Base-by-base conservation (phyloP, 1,140 invertebrate genomes). In the Drosophila baimaii region DNA sequence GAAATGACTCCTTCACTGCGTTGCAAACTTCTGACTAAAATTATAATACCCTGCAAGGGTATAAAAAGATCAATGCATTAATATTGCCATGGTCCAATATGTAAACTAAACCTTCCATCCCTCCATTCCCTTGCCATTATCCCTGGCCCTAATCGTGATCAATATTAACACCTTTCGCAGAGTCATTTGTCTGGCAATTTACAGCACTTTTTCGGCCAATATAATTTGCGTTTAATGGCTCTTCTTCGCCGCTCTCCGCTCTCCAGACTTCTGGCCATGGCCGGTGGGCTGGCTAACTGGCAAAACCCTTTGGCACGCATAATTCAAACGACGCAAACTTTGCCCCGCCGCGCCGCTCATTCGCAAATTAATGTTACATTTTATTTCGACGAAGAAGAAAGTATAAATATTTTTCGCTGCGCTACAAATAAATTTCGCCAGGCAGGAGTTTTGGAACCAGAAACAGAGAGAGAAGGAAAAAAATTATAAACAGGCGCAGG, bases 281-380 rank as follows among this genome's bases (percentile, higher is more conserved):
- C 21, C 37, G 35, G 17, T 33, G 21, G n/a, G 29, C 37, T 73
- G 72, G 56, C 35, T 58, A 77, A 44, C 61, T 63, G 51, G 55
- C 55, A 37, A 77, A 86, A 77, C 83, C 79, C 83, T 88, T 86
- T 83, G 83, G 83, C 83, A 77, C 83, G 83, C 84, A 88, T 89
- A 89, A 89, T 89, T 84, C 84, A 79, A 89, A 84, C 71, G 80
- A 56, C 65, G 47, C 66, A 88, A 88, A 75, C 69, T 89, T 89
- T 44, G 27, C 33, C 21, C 39, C 41, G 9, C 31, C 49, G 12
- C 29, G 49, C 31, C 39, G 19, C 61, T 46, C 59, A 46, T 83
- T 77, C 65, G 62, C 80, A 83, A 88, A 89, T 88, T 61, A 88
- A 89, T 88, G 84, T 88, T 68, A 89, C 83, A 72, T 89, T 88